These are phyloP conservation scores for Hetaerina americana DNA, from an alignment of 1,140 invertebrate species.

Conservation along the genomic window DNA sequence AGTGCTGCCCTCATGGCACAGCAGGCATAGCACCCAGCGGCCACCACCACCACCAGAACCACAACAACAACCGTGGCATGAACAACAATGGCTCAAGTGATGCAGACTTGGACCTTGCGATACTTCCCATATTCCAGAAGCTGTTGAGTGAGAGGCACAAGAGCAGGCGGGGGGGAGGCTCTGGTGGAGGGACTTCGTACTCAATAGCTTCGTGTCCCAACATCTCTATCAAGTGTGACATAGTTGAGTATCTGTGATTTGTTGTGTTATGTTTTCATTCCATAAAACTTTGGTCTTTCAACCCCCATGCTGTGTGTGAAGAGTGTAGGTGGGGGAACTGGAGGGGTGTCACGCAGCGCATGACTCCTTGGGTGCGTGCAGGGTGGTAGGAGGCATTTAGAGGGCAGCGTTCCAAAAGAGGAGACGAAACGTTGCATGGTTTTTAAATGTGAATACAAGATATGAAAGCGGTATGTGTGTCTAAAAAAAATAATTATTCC, in stretches of 20 bases:
- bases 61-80: constrained; percentile 8
- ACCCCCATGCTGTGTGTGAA: background rate
- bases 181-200: constrained; percentile 22
- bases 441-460: background rate
- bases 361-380: background rate
- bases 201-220: constrained; percentile 81
- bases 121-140: constrained; percentile 83
- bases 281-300: background rate
- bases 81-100: constrained; percentile 54
- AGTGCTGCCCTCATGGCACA: background rate
- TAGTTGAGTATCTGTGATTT: constrained; percentile 73
- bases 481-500: background rate
- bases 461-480: background rate
- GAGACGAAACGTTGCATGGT: background rate
- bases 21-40: constrained; percentile 6
- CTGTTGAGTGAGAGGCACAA: constrained; percentile 68
- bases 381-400: too few relatives aligned
- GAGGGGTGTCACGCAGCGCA: background rate
- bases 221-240: constrained; percentile 91
- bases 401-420: background rate
- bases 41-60: constrained; percentile 23
- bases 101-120: constrained; percentile 67
- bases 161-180: constrained; percentile 29
- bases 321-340: background rate
- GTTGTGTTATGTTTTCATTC: background rate